Evolutionary conservation across 2,113 vertebrate species (phyloP).

Genomic region (Leucosticte australis): DNA sequence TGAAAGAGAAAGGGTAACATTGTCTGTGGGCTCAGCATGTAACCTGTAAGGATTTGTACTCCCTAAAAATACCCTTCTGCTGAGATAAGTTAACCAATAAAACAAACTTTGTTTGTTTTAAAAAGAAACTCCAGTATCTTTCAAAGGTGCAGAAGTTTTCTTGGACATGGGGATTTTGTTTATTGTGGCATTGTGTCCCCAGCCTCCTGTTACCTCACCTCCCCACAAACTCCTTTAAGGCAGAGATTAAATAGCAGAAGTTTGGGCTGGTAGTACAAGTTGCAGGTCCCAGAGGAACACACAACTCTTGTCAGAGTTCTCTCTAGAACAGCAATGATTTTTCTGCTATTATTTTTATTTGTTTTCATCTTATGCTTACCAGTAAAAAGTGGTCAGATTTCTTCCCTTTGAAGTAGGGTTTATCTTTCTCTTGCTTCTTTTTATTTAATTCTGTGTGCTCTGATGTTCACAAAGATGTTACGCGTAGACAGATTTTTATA

Average conservation of each 20-base stretch:
- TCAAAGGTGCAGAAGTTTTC: not conserved
- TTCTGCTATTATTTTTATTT: not conserved
- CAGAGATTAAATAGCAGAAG: not conserved
- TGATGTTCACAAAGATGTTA: not conserved
- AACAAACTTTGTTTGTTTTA: not conserved
- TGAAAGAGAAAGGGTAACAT: not conserved
- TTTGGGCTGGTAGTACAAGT: not conserved
- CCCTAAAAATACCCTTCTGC: not conserved
- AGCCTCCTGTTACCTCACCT: not conserved
- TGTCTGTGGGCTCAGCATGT: not conserved
- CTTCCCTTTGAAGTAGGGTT: not conserved
- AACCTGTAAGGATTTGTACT: not conserved
- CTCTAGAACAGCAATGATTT: not conserved
- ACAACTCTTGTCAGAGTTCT: not conserved
- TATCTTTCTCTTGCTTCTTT: not conserved
- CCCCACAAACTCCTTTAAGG: not conserved
- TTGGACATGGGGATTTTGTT: not conserved
- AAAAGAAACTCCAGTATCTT: not conserved
- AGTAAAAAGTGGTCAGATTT: not conserved
- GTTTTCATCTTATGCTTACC: not conserved
- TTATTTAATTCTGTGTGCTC: not conserved
- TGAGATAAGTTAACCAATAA: not conserved
- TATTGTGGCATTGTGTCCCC: not conserved
- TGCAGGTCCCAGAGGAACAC: not conserved
- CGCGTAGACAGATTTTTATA: not conserved